Evolutionary conservation across 2,888 invertebrate species (phyloP).

Genomic region (Deroplatys truncata): DNA sequence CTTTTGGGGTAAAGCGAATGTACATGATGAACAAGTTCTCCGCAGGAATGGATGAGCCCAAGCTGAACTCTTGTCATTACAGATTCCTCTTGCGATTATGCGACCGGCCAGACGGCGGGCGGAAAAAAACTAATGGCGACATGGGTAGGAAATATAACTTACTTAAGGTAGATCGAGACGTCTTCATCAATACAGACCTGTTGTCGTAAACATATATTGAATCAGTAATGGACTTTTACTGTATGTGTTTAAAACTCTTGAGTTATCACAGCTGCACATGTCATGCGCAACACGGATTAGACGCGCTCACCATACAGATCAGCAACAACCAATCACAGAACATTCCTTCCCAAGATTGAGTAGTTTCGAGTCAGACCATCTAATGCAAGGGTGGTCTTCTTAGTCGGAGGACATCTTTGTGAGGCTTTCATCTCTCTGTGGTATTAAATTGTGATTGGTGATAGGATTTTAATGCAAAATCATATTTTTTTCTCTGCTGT

Average conservation of each 20-base stretch:
- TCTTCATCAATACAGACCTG: neutral
- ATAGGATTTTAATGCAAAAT: no score
- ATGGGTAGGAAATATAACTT: neutral
- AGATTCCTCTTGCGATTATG: neutral
- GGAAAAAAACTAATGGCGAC: neutral
- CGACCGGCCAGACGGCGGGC: no score
- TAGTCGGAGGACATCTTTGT: no score
- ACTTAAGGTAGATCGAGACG: neutral
- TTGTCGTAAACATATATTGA: neutral
- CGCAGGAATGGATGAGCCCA: neutral
- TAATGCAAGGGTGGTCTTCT: no score
- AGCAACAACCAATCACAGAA: neutral
- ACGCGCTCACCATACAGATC: neutral
- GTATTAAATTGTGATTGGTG: no score
- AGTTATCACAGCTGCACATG: no score
- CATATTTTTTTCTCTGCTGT: no score
- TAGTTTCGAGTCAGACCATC: no score
- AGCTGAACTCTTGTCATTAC: neutral
- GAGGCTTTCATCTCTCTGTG: no score
- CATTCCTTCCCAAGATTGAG: neutral
- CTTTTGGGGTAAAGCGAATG: neutral
- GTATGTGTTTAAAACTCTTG: no score
- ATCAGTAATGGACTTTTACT: neutral
- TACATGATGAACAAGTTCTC: neutral
- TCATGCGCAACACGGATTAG: neutral